Percentiles rank a stretch among this genome's conserved stretches.
These are phyloP conservation scores for Troides aeacus DNA, from an alignment of 2,888 invertebrate genomes.

Conservation along the genomic window DNA sequence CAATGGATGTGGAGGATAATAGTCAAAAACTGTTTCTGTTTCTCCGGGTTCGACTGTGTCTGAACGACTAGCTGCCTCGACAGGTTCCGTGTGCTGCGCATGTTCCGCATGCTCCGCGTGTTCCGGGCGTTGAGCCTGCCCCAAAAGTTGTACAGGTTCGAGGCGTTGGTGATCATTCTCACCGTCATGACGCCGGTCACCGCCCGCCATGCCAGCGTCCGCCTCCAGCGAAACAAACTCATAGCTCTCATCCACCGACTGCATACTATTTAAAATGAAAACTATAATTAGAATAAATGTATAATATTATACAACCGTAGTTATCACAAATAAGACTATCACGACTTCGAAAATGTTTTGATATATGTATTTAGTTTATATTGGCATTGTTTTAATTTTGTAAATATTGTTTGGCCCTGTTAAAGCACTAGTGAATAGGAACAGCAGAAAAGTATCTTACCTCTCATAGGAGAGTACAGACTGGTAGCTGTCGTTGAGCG, in stretches of 20 bases:
- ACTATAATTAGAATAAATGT: neutral
- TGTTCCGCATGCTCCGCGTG: slow-evolving; percentile 14
- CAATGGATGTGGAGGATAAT: slow-evolving; percentile 83
- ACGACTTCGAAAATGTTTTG: no score
- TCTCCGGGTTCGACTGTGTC: slow-evolving; percentile 43
- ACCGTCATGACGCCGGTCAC: slow-evolving; percentile 48
- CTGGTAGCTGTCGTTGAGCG: slow-evolving; percentile 80
- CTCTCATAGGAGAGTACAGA: slow-evolving; percentile 79
- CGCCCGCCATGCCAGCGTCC: slow-evolving; percentile 56
- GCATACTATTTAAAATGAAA: slow-evolving; percentile 54
- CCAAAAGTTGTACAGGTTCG: slow-evolving; percentile 7
- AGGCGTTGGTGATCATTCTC: slow-evolving; percentile 35
- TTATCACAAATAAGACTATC: no score
- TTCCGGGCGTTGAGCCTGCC: slow-evolving; percentile 30
- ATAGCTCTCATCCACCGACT: slow-evolving; percentile 78
- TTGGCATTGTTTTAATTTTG: no score
- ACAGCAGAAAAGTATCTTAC: slow-evolving; percentile 39
- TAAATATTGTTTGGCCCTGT: no score
- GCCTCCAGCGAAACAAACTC: slow-evolving; percentile 71
- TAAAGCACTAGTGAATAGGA: neutral
- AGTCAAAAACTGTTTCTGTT: slow-evolving; percentile 52
- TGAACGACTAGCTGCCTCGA: slow-evolving; percentile 44
- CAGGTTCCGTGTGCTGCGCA: slow-evolving; percentile 37
- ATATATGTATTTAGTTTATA: no score
- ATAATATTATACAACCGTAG: no score